Conservation (phyloP, 2,888 invertebrate species). For the Spodoptera littoralis region DNA sequence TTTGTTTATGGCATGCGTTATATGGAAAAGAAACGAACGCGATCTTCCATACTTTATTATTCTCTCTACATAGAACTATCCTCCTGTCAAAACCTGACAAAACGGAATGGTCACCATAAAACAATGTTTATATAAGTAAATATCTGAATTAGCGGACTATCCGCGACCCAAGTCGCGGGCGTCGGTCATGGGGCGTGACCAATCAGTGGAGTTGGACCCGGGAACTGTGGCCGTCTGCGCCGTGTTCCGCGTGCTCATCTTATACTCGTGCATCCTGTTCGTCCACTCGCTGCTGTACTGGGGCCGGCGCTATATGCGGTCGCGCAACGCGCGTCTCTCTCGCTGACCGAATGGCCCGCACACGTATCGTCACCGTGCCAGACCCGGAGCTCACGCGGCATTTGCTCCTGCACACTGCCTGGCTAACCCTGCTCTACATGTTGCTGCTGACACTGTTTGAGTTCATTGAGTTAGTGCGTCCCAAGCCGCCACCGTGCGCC, state of each 20-base stretch:
- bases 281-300: constrained; percentile 74
- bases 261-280: constrained; percentile 70
- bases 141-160: background rate
- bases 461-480: constrained; percentile 70
- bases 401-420: constrained; percentile 58
- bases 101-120: background rate
- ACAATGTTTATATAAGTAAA: constrained; percentile 7
- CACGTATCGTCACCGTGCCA: constrained; percentile 46
- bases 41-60: too few species aligned
- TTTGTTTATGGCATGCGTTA: too few species aligned
- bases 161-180: background rate
- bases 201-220: constrained; percentile 19
- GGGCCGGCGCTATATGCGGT: constrained; percentile 66
- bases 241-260: constrained; percentile 67
- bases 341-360: constrained; percentile 34
- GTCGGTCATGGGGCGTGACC: constrained; percentile 21
- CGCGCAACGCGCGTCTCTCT: constrained; percentile 18
- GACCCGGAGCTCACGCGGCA: constrained; percentile 56
- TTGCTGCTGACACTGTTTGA: constrained; percentile 70
- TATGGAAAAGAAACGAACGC: too few species aligned
- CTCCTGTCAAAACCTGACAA: background rate
- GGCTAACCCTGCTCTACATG: constrained; percentile 69
- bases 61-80: too few species aligned
- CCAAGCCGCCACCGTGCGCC: constrained; percentile 42
- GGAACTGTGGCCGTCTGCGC: constrained; percentile 53